Conservation (phyloP, 1,140 invertebrate species). For the Trinorchestia longiramus region DNA sequence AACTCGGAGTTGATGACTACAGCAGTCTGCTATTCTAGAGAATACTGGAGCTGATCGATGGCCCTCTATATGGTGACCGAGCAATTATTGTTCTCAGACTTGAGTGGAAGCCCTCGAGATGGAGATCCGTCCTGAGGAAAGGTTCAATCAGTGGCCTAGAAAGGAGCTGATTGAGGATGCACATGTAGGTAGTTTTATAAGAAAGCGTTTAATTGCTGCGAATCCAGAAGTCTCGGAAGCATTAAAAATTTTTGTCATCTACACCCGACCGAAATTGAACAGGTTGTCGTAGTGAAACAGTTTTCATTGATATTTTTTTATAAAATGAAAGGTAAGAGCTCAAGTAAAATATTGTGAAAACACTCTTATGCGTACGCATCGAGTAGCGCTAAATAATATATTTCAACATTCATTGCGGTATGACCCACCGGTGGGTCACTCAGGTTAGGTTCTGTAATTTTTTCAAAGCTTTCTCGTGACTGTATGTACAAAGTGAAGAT, state of each 20-base stretch:
- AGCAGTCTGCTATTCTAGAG: neutral
- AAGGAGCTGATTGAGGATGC: neutral
- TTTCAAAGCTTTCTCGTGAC: no score
- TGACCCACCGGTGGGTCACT: no score
- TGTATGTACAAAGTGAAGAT: no score
- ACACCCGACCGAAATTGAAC: neutral
- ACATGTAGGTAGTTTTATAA: neutral
- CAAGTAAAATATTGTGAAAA: no score
- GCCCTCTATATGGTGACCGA: neutral
- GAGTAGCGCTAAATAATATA: no score
- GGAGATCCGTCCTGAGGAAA: neutral
- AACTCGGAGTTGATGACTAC: neutral
- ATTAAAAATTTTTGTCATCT: neutral
- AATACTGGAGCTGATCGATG: neutral
- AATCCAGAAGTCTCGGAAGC: neutral
- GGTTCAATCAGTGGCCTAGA: neutral
- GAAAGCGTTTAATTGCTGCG: neutral
- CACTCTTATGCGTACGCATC: no score
- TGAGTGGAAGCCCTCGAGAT: neutral
- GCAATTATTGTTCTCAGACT: neutral
- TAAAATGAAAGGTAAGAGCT: no score
- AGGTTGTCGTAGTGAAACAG: neutral
- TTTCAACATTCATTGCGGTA: no score
- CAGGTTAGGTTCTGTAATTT: no score
- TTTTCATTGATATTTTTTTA: neutral